Conservation (phyloP, 2,888 invertebrate species). For the Stenchaetothrips biformis region DNA sequence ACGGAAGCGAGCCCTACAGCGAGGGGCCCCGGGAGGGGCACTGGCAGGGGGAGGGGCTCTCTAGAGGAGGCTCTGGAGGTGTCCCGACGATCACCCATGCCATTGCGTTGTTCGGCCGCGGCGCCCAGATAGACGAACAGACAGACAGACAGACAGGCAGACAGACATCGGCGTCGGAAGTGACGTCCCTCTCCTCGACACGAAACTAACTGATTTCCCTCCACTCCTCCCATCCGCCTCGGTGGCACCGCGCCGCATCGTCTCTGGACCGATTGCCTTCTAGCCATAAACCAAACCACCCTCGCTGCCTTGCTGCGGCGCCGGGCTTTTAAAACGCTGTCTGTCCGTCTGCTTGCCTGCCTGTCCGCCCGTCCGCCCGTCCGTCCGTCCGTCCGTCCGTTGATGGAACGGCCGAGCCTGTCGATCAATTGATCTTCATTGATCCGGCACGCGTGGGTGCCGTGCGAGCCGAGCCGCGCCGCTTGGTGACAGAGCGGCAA, state of each 20-base stretch:
- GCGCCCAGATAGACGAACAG: background rate
- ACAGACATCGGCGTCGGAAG: conserved; percentile 6
- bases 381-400: background rate
- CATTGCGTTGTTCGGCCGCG: too few relatives aligned
- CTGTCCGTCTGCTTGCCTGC: background rate
- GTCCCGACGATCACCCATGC: too few relatives aligned
- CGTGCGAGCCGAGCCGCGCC: too few relatives aligned
- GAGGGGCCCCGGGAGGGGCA: too few relatives aligned
- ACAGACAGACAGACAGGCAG: background rate
- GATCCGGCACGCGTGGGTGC: background rate
- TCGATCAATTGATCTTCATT: conserved; percentile 23
- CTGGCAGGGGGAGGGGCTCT: too few relatives aligned
- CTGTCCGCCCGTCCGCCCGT: background rate
- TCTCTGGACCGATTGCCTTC: background rate
- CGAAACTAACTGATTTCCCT: too few relatives aligned
- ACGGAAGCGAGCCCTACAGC: too few relatives aligned
- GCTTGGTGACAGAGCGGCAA: background rate
- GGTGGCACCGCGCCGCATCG: background rate
- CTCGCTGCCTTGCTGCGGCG: background rate
- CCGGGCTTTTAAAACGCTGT: background rate
- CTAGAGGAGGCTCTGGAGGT: too few relatives aligned
- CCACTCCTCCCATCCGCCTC: background rate
- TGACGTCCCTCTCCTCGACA: background rate
- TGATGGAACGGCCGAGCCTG: too few relatives aligned
- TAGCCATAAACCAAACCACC: conserved; percentile 13